Conservation (phyloP, 2,888 invertebrate species). For the Yponomeuta evonymella region DNA sequence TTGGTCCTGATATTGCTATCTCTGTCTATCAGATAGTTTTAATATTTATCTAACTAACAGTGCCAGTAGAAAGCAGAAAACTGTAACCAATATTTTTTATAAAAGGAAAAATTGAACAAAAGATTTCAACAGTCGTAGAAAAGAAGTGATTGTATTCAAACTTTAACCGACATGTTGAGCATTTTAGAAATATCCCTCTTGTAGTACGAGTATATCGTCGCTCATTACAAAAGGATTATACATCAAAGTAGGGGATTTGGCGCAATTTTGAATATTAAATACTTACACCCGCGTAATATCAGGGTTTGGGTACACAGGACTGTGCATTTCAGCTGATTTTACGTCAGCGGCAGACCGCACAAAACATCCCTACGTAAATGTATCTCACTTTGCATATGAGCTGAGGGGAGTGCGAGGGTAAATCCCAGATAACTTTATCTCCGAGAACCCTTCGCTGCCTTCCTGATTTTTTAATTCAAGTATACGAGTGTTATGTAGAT, state of each 20-base stretch:
- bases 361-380: neutral
- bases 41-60: too few species aligned
- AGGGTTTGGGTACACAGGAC: neutral
- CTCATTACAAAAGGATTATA: too few species aligned
- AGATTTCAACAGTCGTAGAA: too few species aligned
- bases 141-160: too few species aligned
- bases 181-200: too few species aligned
- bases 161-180: too few species aligned
- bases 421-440: slow-evolving; percentile 3
- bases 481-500: neutral
- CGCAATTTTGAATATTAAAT: neutral
- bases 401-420: neutral
- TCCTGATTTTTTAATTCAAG: neutral
- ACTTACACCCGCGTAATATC: neutral
- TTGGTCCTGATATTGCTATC: too few species aligned
- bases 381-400: neutral
- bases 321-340: neutral
- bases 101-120: too few species aligned
- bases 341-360: neutral
- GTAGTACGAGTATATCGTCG: too few species aligned
- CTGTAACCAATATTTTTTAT: too few species aligned
- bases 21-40: too few species aligned
- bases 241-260: neutral
- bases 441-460: neutral
- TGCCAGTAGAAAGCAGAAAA: too few species aligned